These are phyloP conservation scores for Charadrius vociferus DNA, from an alignment of 2,113 vertebrate genomes.

Conservation along the genomic window DNA sequence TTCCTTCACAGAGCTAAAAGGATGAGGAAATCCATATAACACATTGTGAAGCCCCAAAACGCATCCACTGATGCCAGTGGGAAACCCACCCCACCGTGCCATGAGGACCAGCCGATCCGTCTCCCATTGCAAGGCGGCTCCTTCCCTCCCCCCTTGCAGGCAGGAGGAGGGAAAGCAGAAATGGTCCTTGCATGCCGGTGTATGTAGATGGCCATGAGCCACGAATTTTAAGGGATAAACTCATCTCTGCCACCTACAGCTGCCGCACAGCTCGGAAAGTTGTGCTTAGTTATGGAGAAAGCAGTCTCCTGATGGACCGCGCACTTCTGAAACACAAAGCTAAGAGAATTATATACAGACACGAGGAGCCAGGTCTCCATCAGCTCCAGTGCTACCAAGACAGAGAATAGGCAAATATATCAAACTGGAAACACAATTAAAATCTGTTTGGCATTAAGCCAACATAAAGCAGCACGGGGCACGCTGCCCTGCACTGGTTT, in stretches of 20 bases:
- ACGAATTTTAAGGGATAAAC: not conserved
- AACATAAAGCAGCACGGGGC: not conserved
- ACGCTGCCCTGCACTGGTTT: not conserved
- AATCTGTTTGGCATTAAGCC: not conserved
- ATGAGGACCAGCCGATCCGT: fast-evolving
- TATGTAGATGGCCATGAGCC: not conserved
- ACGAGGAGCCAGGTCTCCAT: fast-evolving
- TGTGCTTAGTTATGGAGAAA: not conserved
- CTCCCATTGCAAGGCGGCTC: fast-evolving
- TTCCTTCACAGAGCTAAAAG: not conserved
- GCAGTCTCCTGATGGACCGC: not conserved
- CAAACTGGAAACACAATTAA: not conserved
- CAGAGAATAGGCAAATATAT: not conserved
- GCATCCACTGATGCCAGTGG: fast-evolving
- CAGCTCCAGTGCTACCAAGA: fast-evolving
- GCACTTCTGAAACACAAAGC: not conserved
- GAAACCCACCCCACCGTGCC: not conserved
- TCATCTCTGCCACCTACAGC: not conserved
- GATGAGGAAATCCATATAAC: not conserved
- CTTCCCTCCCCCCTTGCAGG: not conserved
- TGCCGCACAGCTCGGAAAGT: not conserved
- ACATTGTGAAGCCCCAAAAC: fast-evolving
- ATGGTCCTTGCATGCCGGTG: fast-evolving
- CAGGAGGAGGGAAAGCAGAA: not conserved
- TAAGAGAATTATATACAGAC: not conserved